Base-by-base conservation (phyloP, 2,888 invertebrate genomes). In the Nysson spinosus region DNA sequence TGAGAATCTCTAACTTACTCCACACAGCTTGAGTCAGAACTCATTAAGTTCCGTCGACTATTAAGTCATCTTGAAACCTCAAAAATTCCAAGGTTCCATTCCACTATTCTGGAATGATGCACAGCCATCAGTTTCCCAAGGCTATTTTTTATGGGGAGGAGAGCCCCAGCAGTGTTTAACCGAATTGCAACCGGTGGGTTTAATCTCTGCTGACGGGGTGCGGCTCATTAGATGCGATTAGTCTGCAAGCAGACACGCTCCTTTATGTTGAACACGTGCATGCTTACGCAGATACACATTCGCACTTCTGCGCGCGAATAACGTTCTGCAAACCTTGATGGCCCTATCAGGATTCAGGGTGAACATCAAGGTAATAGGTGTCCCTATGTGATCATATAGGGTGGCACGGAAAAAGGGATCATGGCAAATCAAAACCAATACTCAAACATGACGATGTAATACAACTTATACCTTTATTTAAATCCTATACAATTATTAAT, bases 191-290 rank as follows among this genome's bases (percentile, higher is more conserved):
- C 73, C 69, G 65, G 67, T 73, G 74, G 73, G 61, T 67, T 72
- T 72, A 82, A 82, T 82, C 82, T 74, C 61, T 69, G 77, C 67
- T 77, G 77, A 77, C 75, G 70, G 72, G 72, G 69, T 74, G 77
- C 71, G 76, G 74, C 78, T 82, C 82, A 82, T 82, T 82, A 82
- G 81, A 80, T 69, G 71, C 81, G 82, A 82, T 82, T 82, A 82
- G 82, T 72, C 77, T 74, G 74, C 75, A 62, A 62, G 64, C 67
- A 66, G 70, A 72, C 66, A 74, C 61, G 61, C 68, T 71, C 75
- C 64, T 69, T 70, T 57, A 60, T 51, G 69, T 64, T 51, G 58
- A n/a, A 39, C 64, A 47, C 63, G 56, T 50, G 30, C 60, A 42
- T 44, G 40, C 46, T 42, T 39, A 49, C 63, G 50, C 49, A 44